Evolutionary conservation across 1,140 invertebrate species (phyloP).

Genomic region (Latrodectus geometricus): DNA sequence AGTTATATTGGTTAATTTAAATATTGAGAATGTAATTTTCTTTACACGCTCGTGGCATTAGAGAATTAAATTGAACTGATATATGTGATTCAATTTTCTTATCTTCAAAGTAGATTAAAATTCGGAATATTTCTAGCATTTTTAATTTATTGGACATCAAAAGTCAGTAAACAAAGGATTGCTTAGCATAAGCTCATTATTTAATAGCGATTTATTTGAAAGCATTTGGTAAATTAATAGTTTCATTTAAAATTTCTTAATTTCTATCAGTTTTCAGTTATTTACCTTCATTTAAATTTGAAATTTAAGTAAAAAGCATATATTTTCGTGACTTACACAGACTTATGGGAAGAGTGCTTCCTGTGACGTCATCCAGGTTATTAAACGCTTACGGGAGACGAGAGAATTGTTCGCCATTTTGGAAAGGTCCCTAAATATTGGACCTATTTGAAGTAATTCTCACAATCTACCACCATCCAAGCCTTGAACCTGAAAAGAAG

Average conservation of each 20-base stretch:
- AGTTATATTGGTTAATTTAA: no score
- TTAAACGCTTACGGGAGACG: slow-evolving; percentile 61
- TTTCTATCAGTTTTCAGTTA: neutral
- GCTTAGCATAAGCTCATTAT: no score
- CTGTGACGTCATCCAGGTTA: slow-evolving; percentile 63
- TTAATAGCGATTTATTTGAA: no score
- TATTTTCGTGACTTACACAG: neutral
- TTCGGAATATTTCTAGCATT: neutral
- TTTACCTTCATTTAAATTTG: neutral
- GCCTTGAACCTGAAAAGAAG: slow-evolving; percentile 62
- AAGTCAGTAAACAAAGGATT: no score
- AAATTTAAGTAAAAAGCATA: neutral
- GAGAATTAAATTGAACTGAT: no score
- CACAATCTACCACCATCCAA: slow-evolving; percentile 68
- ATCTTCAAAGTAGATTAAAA: neutral
- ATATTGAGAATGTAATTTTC: no score
- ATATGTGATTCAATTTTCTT: neutral
- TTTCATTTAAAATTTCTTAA: neutral
- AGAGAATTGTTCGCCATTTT: slow-evolving; percentile 63
- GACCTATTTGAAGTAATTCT: slow-evolving; percentile 65
- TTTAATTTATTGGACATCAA: neutral
- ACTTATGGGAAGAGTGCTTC: slow-evolving; percentile 59
- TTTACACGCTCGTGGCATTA: no score
- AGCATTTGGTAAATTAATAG: no score
- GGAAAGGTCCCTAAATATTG: slow-evolving; percentile 65